These are phyloP conservation scores for Leptarthrus brevirostris DNA, from an alignment of 2,888 invertebrate genomes.

Conservation along the genomic window DNA sequence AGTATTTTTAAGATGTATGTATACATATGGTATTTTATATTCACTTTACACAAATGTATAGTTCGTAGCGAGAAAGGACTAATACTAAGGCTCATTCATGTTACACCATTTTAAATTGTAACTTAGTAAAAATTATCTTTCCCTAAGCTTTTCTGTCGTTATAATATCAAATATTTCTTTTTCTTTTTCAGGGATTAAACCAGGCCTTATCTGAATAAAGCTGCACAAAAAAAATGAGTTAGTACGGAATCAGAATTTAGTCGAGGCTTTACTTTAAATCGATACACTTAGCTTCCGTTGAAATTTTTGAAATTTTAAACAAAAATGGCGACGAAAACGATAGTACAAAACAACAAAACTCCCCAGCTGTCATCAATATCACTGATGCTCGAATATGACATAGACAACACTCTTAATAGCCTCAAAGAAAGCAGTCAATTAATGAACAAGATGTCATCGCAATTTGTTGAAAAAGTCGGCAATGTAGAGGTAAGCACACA, in stretches of 20 bases:
- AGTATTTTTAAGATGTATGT: no score
- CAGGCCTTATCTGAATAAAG: no score
- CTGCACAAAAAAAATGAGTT: slow-evolving; percentile 9
- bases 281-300: slow-evolving; percentile 1
- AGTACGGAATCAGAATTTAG: background rate
- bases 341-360: slow-evolving; percentile 51
- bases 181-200: no score
- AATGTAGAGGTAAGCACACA: background rate
- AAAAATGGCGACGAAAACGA: slow-evolving; percentile 52
- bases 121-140: no score
- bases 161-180: no score
- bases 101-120: no score
- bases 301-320: background rate
- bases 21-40: no score
- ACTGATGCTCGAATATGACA: slow-evolving; percentile 65
- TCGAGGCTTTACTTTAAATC: background rate
- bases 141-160: no score
- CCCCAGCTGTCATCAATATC: slow-evolving; percentile 62
- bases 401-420: slow-evolving; percentile 65
- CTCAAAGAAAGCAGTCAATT: slow-evolving; percentile 62
- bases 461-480: background rate
- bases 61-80: no score
- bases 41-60: no score
- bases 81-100: no score
- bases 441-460: slow-evolving; percentile 52